Evolutionary conservation across 1,140 invertebrate genomes (phyloP), one percentile per base, ranked within the genome.

Genomic region (Ips nitidus): DNA sequence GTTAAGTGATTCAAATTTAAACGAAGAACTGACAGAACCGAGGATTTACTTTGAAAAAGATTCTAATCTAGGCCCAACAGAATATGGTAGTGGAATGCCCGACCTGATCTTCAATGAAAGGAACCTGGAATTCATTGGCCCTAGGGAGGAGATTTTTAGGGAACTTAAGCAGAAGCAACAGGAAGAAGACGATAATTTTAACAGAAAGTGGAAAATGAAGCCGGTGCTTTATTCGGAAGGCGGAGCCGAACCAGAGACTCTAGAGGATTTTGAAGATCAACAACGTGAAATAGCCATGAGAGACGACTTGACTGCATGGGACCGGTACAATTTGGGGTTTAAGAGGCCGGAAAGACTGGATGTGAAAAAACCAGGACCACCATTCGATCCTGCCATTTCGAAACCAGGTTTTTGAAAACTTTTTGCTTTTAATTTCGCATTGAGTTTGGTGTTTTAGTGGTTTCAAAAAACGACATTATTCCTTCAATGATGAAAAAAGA

Each of bases 301-400:
- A 64, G 69, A 83, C 78, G 80, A 83, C 73, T 77, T 86, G 65
- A 82, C 82, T 78, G 81, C 85, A 61, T 76, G 86, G 76, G 74
- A 79, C 37, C 83, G 83, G 78, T 84, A 82, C 74, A 83, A 83
- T 75, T 82, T 86, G 83, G 90, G 91, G 41, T 96, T 96, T 81
- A 90, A 92, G 72, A 85, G 94, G 74, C 87, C 88, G 67, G 94
- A 95, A 84, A 86, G 94, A 74, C 84, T 95, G 47, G 94, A 96
- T 82, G 94, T 95, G n/a, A 97, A 97, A 82, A 97, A 97, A 84
- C 94, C 94, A 2, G 94, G 94, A 42, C 94, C 94, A 38, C 87
- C 84, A 53, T 88, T 90, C 80, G 86, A 85, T 60, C 84, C 85
- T 1, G 75, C 76, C 60, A 74, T 75, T 38, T 7, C 66, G 8